Conservation (phyloP, 2,888 invertebrate genomes). For the Deilephila elpenor region DNA sequence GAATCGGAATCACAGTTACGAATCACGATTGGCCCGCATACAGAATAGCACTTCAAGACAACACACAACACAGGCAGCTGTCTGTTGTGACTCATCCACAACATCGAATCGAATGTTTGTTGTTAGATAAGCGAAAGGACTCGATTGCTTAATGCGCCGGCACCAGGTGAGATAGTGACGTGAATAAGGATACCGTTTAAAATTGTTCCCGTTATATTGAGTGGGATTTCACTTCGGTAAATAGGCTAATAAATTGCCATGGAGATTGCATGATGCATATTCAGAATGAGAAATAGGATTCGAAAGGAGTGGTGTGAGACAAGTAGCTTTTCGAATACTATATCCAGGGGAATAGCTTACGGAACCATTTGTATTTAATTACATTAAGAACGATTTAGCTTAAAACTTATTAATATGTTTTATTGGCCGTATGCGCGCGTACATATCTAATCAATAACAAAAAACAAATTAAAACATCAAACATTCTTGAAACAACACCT, state of each 20-base stretch:
- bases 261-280: background rate
- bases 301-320: too few species aligned
- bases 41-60: conserved; percentile 22
- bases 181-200: background rate
- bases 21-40: conserved; percentile 28
- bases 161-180: background rate
- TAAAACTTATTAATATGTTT: too few species aligned
- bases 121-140: conserved; percentile 22
- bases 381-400: too few species aligned
- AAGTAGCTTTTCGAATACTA: too few species aligned
- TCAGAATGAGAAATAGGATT: background rate
- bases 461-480: too few species aligned
- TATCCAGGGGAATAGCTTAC: too few species aligned
- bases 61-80: conserved; percentile 19
- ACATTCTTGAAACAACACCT: too few species aligned
- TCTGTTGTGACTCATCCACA: conserved; percentile 29
- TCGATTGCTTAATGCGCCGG: background rate
- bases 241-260: background rate
- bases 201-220: background rate
- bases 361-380: too few species aligned
- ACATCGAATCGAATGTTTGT: conserved; percentile 24
- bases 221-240: too few species aligned
- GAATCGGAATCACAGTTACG: conserved; percentile 13
- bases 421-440: too few species aligned
- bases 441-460: too few species aligned